These are phyloP conservation scores for Drosophila asahinai DNA, from an alignment of 1,140 invertebrate species.

Conservation along the genomic window DNA sequence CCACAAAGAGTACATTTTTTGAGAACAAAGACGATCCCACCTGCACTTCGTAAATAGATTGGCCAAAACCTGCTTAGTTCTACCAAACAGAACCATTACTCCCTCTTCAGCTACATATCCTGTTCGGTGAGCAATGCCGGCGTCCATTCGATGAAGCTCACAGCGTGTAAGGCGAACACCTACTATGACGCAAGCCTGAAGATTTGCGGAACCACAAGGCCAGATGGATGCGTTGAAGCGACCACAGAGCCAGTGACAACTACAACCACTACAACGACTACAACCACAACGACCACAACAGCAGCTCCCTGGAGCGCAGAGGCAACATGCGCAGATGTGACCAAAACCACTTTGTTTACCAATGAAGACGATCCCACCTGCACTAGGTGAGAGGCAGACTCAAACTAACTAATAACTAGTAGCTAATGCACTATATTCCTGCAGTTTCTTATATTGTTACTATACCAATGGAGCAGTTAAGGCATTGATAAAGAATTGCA, in stretches of 20 bases:
- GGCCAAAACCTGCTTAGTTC: not conserved
- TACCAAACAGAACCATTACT: not conserved
- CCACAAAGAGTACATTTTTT: not conserved
- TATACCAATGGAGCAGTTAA: not conserved
- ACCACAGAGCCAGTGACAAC: conserved; percentile 15
- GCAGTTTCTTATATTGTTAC: conserved; percentile 42
- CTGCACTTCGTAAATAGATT: conserved; percentile 26
- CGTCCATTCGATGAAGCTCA: conserved; percentile 1
- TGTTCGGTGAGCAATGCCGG: not conserved
- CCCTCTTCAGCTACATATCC: conserved; percentile 11
- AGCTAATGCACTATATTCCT: not conserved
- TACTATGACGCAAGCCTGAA: conserved; percentile 6
- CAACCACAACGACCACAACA: conserved; percentile 8
- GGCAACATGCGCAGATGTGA: conserved; percentile 1
- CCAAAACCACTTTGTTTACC: not conserved
- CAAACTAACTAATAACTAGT: not conserved
- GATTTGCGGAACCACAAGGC: conserved; percentile 11
- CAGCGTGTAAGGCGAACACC: not conserved
- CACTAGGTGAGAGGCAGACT: conserved; percentile 11
- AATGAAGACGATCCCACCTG: conserved; percentile 53
- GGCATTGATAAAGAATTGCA: not conserved
- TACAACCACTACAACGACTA: conserved; percentile 5
- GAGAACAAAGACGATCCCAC: conserved; percentile 42
- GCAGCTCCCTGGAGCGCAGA: conserved; percentile 21
- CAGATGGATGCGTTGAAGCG: conserved; percentile 14